Base-by-base conservation (phyloP, 2,113 vertebrate genomes). In the Dascyllus trimaculatus region DNA sequence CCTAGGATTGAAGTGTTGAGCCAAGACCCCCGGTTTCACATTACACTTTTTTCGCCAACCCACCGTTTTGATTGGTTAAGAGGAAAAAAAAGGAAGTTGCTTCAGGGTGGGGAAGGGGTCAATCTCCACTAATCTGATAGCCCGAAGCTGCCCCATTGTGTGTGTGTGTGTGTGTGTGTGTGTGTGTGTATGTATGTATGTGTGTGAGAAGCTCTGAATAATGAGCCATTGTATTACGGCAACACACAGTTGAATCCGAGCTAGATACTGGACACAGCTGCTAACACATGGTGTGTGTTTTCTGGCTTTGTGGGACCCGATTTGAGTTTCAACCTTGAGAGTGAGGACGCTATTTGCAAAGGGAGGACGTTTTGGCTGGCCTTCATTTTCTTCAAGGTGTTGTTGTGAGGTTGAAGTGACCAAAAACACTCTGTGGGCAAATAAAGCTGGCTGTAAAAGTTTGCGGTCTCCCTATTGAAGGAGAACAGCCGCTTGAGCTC, bases 141-240 rank as follows among this genome's bases (percentile, higher is more conserved):
- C 60, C 87, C 82, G 77, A 88, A 81, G 82, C 85, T 78, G 64
- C 57, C 73, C 87, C 64, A 88, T 88, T 91, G 91, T 93, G 29
- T 81, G 85, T 85, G 83, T 85, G 70, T 71, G 71, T 51, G 76
- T 29, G 75, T 38, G 67, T 71, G 72, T 60, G 85, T 21, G 48
- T 71, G 75, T 70, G 67, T 60, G 67, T 61, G 69, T n/a, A n/a
- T n/a, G n/a, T n/a, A n/a, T n/a, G n/a, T n/a, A 67, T 29, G 75
- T 38, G 67, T 71, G 72, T 60, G 85, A 17, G 48, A 14, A 70
- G 65, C 81, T 84, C 46, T 64, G 80, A 92, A 94, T 92, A 94
- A 95, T 93, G 85, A 90, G 78, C 92, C 84, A 94, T 94, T 95
- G 93, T 94, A 78, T 90, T 85, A 80, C 82, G 84, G 90, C 88